Base-by-base conservation (phyloP, 2,797 vertebrate species). In the Sebastes oblongus region DNA sequence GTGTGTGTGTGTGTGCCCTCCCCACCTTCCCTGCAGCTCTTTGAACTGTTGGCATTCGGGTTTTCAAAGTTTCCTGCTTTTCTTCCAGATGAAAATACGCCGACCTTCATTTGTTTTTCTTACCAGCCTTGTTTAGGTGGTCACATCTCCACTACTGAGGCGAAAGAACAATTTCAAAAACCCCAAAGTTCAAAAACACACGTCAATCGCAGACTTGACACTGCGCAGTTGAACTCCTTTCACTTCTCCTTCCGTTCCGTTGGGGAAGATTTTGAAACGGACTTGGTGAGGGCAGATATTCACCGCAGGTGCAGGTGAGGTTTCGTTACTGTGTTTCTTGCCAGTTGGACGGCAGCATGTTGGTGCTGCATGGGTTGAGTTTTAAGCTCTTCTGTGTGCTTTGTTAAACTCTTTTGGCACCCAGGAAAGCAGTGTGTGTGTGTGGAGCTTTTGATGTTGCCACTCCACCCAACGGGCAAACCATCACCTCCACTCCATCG, bases 61-160 rank as follows among this genome's bases (percentile, higher is more conserved):
- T 71, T 89, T 83, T 87, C 72, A 77, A 86, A 73, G 83, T 85
- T 92, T 93, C 91, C 91, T 91, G 83, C 91, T 90, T 92, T 93
- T 92, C 89, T 90, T 90, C 32, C 11, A 86, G 39, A 83, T 83
- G 69, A 88, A 90, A 91, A 90, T 81, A 72, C n/a, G 3, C 14
- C 12, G 46, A 75, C 74, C 61, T 79, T 80, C 62, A 76, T 91
- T 90, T 91, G 84, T 92, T 92, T 87, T 84, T 81, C 79, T 87
- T 87, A 69, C 86, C 83, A 79, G 73, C 60, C 64, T 25, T 81
- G 83, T 89, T 86, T 72, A 59, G 58, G 66, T 50, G 68, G 61
- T 64, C 79, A 61, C 80, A 74, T 85, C 84, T 84, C 66, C 34
- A 64, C 66, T 84, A 70, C 80, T 10, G 71, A 36, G 80, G 78